Evolutionary conservation across 2,888 invertebrate species (phyloP), one percentile per base, ranked within the genome.

Genomic region (Eristalinus sepulchralis): DNA sequence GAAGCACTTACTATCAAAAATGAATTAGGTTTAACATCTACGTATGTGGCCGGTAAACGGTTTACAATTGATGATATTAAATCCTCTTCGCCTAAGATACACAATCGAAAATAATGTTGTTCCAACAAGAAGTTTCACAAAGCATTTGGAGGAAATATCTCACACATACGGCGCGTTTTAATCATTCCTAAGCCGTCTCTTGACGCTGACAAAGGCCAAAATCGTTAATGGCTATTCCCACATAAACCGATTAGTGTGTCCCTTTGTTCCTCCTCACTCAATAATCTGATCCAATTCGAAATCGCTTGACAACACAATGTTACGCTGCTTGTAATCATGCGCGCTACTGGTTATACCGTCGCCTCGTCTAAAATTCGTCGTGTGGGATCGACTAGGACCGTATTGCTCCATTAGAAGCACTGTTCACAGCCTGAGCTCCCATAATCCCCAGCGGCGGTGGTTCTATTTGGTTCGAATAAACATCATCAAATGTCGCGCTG

Each of bases 241-340:
- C 78, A 83, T 86, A 86, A 86, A 86, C 86, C 86, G 86, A 83
- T 86, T 86, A 86, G 70, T 57, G 73, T 39, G 59, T 47, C 24
- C 75, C 83, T 79, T 86, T 86, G 83, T 86, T 83, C 78, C 78
- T 70, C 78, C 86, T 83, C 79, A 86, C 71, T 78, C 83, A 86
- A 83, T 79, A 78, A 86, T 83, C 68, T 60, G 78, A 86, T 86
- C 78, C 86, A 86, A 86, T 86, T 86, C 86, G 57, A 82, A 86
- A 86, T 75, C 70, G 83, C 78, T 79, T 39, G 62, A 86, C 78
- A 71, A 86, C 83, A 86, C 83, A 86, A 86, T 86, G 86, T 86
- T 85, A 53, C 78, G 78, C 62, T 17, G 70, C 75, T 75, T 86
- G 86, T 86, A 86, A 86, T 86, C 75, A 86, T 79, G 83, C 86